Base-by-base conservation (phyloP, 2,113 vertebrate genomes). In the Aplodontia rufa region DNA sequence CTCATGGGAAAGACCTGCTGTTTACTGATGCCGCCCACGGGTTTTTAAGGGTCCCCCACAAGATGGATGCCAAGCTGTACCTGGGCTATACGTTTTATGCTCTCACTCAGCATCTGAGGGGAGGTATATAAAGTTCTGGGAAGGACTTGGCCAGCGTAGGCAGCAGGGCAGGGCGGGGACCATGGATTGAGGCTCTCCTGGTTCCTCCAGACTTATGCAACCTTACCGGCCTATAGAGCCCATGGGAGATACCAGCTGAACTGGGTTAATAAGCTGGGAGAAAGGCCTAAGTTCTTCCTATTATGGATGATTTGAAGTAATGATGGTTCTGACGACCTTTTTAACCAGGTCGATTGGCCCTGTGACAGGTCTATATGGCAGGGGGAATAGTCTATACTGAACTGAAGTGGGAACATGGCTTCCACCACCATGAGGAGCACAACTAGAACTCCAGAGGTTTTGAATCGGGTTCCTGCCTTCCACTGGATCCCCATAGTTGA, bases 21-120 rank as follows among this genome's bases (percentile, higher is more conserved):
- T 99, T 99, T 96, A 99, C 99, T 82, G 99, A 99, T 40, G 98
- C 99, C 4, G 88, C 99, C 11, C 0, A 4, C 3, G 85, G 10
- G 5, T 96, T 99, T 82, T 84, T 98, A 68, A 79, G 22, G 55
- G 71, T 99, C 40, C 99, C 99, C 0, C 0, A 96, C 1, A 93
- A 90, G 94, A 98, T 98, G 53, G 99, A 99, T 40, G 68, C 98
- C 81, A 99, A 98, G 93, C 92, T 99, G 64, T 99, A 99, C 94
- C 95, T 99, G 84, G 98, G 99, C 84, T 97, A 98, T 45, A 66
- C 98, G 0, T 98, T 98, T 51, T 97, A 97, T 86, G 96, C 90
- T 14, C 96, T 96, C 55, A 69, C 99, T 90, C 97, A 95, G 81
- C 98, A 93, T 64, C 97, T 99, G 12, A 98, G 79, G 92, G 97